Evolutionary conservation across 2,113 vertebrate genomes (phyloP), one percentile per base, ranked within the genome.

Genomic region (Hyperoodon ampullatus): DNA sequence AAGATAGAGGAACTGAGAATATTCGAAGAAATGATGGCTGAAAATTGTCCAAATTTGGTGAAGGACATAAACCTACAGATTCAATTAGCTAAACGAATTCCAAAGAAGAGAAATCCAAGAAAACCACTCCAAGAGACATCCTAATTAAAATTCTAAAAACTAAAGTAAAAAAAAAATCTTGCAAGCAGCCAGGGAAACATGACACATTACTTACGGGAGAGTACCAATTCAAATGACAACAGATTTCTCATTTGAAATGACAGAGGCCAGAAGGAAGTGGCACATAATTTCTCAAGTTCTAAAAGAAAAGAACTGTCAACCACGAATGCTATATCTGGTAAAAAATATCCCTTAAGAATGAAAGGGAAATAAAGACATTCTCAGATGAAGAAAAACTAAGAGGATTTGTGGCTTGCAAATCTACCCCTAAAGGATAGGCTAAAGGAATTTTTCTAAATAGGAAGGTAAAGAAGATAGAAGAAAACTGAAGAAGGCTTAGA

Each of bases 131-230:
- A 74, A 87, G 26, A 88, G 39, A 68, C 33, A 68, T 75, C 53
- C 74, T 53, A 70, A 88, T 44, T 60, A 81, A 94, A 75, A n/a
- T 82, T 87, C 47, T 61, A n/a, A 91, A 90, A 75, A 66, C 82
- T n/a, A 50, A 96, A 24, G 30, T 44, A 80, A 72, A 60, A 82
- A 50, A 26, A 60, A 66, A 70, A 23, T 35, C 35, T 65, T 84
- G 42, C 77, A 90, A 78, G 42, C 21, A 90, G 65, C 42, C 15
- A 26, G 55, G 44, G 26, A 87, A 72, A 94, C 55, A 61, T 24
- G 39, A 80, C 66, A 81, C 12, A 16, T 68, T 74, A 75, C 33
- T 90, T 58, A 75, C 0, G 3, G 16, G 18, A 30, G 21, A 74
- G 5, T 33, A 90, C 58, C 44, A 72, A 94, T 65, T 93, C 84